Base-by-base conservation (phyloP, 1,140 invertebrate species). In the Teleopsis dalmanni region DNA sequence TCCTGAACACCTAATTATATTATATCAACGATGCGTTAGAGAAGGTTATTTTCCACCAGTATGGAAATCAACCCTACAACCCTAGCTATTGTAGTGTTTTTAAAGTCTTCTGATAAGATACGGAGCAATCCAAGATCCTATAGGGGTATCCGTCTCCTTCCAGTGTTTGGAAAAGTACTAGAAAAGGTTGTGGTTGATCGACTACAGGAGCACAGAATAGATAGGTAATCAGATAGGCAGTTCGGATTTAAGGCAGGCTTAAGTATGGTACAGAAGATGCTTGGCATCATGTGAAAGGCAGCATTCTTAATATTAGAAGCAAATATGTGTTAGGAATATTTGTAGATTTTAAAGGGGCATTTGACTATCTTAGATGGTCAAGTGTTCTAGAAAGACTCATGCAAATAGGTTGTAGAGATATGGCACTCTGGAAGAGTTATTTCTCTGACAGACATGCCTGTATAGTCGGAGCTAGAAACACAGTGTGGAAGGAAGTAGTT, bases 121-220 rank as follows among this genome's bases (percentile, higher is more conserved):
- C 47, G 14, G 14, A 40, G 19, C 1, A 11, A 56, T 34, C 27
- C 51, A 4, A 46, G 48, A n/a, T 68, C 65, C 2, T 64, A 62
- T 33, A 38, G 65, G 10, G 60, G 59, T 0, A 66, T 65, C 9
- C 56, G 58, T 11, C 41, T 66, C 4, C 44, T 66, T 0, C 50
- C 57, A 22, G 53, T 57, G 0, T 19, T 62, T 41, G 53, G 60
- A 0, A 68, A 68, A 52, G 31, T 62, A 8, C 48, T 62, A 40
- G 58, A 65, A 36, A 48, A 44, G n/a, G 47, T 65, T 11, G 46
- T 63, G n/a, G 36, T 52, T 1, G 8, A 23, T 7, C 47, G 58
- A 27, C 26, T 64, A 0, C 19, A 40, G 10, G 13, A 33, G 16
- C 11, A 10, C 1, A 16, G 10, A 3, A 1, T 6, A 16, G 36